Base-by-base conservation (phyloP, 1,140 invertebrate genomes). In the Eurosta solidaginis region DNA sequence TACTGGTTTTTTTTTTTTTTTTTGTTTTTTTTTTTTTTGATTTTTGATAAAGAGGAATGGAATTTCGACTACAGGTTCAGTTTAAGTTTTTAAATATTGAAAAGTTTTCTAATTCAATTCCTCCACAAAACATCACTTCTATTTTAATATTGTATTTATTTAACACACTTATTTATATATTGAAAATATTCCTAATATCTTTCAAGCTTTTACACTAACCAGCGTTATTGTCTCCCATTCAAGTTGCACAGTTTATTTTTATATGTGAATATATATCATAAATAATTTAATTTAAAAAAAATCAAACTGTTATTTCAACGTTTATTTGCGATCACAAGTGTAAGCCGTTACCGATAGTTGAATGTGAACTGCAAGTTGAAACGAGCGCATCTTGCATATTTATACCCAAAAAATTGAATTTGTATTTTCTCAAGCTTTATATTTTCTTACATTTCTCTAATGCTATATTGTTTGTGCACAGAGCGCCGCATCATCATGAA, bases 351-450 rank as follows among this genome's bases (percentile, higher is more conserved):
- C 40, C 73, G 40, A 74, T 74, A 47, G 73, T 74, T 74, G 44
- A 45, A 74, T 74, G 40, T 74, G 45, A 44, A 74, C 73, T 74
- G 44, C 44, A 42, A 74, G 40, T 45, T 47, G 27, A 17, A 42
- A 74, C 44, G 44, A 74, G 73, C 73, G 73, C 73, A 74, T 74
- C 73, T 74, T 74, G 73, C 42, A 74, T 74, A 40, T 74, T 74
- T 74, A 74, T 74, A 74, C 73, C n/a, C 40, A 29, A 74, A 74
- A 68, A 68, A 20, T 68, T 40, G 33, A 40, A 33, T 68, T 68
- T 68, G 29, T 33, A 68, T 68, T 68, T 68, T 68, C 59, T 68
- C 59, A 68, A 68, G 27, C 27, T n/a, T n/a, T 68, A 68, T n/a
- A 33, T 33, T 68, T 68, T 68, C 33, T 14, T 68, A 68, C 59